Evolutionary conservation across 2,888 invertebrate genomes (phyloP).

Genomic region (Argyresthia goedartella): DNA sequence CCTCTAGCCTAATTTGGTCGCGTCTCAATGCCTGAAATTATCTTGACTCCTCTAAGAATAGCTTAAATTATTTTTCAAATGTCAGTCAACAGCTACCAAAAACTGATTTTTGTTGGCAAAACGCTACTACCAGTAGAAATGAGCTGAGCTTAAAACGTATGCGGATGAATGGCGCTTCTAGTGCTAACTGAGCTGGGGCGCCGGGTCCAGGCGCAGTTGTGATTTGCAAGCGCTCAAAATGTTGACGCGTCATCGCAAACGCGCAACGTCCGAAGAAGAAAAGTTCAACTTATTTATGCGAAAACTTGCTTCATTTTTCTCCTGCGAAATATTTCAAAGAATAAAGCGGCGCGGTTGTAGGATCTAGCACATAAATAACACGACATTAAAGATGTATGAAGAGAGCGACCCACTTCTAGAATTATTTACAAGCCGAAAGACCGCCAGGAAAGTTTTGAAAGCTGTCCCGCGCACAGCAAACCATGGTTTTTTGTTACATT

Average conservation of each 20-base stretch:
- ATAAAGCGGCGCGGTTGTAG: conserved; percentile 30
- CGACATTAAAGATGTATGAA: conserved; percentile 44
- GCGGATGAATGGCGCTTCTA: no score
- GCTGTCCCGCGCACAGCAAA: neutral
- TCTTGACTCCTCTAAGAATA: no score
- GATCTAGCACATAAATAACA: conserved; percentile 38
- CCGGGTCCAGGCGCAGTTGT: no score
- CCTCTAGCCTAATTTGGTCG: no score
- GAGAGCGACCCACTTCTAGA: conserved; percentile 30
- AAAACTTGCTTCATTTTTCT: conserved; percentile 62
- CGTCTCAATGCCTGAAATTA: no score
- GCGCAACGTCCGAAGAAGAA: conserved; percentile 13
- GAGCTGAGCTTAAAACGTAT: no score
- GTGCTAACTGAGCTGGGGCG: no score
- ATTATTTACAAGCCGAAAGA: conserved; percentile 25
- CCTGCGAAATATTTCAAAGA: conserved; percentile 32
- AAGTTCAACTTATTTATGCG: conserved; percentile 51
- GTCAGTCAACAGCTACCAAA: no score
- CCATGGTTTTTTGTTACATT: neutral
- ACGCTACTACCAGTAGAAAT: no score
- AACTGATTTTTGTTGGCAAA: no score
- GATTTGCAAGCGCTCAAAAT: conserved; percentile 23
- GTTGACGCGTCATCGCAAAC: conserved; percentile 39
- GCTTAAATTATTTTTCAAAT: no score
- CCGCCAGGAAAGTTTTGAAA: neutral